Evolutionary conservation across 2,113 vertebrate genomes (phyloP), one percentile per base, ranked within the genome.

Genomic region (Thymallus thymallus): DNA sequence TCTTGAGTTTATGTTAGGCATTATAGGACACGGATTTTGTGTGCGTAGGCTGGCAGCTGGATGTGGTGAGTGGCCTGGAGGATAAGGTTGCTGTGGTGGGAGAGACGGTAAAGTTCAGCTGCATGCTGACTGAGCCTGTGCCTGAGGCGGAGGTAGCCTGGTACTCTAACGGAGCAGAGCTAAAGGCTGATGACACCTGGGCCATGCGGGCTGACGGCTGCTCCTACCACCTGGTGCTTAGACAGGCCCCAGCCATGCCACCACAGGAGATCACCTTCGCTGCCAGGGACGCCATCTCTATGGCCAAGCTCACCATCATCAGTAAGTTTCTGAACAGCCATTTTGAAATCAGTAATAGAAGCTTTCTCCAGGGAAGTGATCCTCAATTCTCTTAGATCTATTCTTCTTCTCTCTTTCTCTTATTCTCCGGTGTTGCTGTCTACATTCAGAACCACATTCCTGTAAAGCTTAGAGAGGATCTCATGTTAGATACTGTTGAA

Each of bases 211-310:
- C 87, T 0, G 94, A 96, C 0, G 96, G 92, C 70, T 90, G 91
- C 64, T 89, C 86, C 12, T 95, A 96, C 79, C 82, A 81, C 29
- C 92, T 99, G 3, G 84, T 91, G 72, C 84, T 99, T 78, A 93
- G 74, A 75, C 86, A 89, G 41, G 94, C 95, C 0, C 92, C 91
- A 58, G 77, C 46, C 0, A 86, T 90, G 72, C 94, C 97, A 1
- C 88, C 93, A 3, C 96, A 96, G 77, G 97, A 99, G 87, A 95
- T 99, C 80, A 98, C 96, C 0, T 99, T 99, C 60, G 96, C 96
- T 20, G 96, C 95, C 22, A 93, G 94, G 3, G 96, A 99, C 62
- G 96, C 96, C 1, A 92, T 98, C 51, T 84, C 91, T 51, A 91
- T 96, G 1, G 95, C 96, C 18, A 95, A 91, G 67, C 91, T 99